phyloP scores from a whole-genome alignment of 35 echinoderm and acorn worm species.

The Nesometra sesokonis region DNA sequence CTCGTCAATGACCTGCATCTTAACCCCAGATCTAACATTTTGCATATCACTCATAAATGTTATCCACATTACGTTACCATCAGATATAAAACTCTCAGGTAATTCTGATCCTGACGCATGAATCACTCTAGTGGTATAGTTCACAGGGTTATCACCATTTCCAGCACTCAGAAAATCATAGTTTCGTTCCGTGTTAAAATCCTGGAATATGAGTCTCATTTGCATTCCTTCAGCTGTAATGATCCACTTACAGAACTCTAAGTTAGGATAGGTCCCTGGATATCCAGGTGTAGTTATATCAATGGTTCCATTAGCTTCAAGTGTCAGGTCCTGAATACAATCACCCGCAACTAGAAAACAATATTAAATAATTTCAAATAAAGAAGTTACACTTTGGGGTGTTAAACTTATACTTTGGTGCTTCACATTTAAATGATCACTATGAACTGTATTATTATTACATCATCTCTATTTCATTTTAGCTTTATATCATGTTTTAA shows the following conservation, averaged over 20 bases:
- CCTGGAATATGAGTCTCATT: conserved; percentile 52
- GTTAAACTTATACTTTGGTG: no score
- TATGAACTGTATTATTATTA: no score
- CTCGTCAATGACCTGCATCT: conserved; percentile 49
- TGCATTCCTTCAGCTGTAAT: conserved; percentile 20
- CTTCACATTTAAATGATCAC: no score
- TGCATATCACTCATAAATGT: conserved; percentile 43
- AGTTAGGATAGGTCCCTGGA: conserved; percentile 45
- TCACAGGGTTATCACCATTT: conserved; percentile 35
- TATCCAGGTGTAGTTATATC: conserved; percentile 57
- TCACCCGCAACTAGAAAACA: neutral
- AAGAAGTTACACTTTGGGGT: no score
- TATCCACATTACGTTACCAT: conserved; percentile 47
- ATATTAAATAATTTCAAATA: no score
- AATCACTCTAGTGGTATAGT: conserved; percentile 25
- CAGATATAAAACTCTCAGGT: conserved; percentile 61
- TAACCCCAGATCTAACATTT: conserved; percentile 33
- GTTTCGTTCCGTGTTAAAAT: conserved; percentile 52
- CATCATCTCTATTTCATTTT: no score
- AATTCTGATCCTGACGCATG: conserved; percentile 47
- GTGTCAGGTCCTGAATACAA: conserved; percentile 24
- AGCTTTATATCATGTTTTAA: no score
- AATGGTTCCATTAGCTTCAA: conserved; percentile 15
- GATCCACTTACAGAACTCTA: conserved; percentile 68
- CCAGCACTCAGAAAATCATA: conserved; percentile 69